Percentiles rank a stretch among this genome's conserved stretches.
These are phyloP conservation scores for Eristalis tenax DNA, from an alignment of 2,888 invertebrate genomes.

Conservation along the genomic window DNA sequence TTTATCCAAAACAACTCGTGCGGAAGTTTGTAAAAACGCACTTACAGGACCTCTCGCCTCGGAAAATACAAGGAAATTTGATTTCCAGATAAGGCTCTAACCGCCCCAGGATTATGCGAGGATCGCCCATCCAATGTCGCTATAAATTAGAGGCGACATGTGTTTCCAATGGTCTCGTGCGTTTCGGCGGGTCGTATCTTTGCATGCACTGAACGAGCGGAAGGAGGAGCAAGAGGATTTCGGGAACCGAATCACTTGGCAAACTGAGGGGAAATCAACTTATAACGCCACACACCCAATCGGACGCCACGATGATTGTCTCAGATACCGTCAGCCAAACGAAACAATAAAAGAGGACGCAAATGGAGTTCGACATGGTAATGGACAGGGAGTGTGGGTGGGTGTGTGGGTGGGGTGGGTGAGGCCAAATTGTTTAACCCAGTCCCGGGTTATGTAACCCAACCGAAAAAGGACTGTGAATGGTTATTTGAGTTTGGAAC, in stretches of 20 bases:
- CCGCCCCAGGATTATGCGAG: slow-evolving; percentile 4
- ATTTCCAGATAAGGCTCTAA: slow-evolving; percentile 35
- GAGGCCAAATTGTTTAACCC: slow-evolving; percentile 12
- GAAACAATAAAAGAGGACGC: slow-evolving; percentile 26
- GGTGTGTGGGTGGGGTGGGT: not conserved
- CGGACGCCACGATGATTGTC: slow-evolving; percentile 23
- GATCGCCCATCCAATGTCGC: slow-evolving; percentile 16
- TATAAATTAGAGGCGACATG: slow-evolving; percentile 37
- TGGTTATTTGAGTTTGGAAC: not conserved
- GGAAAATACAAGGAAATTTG: slow-evolving; percentile 38
- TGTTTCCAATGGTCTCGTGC: not conserved
- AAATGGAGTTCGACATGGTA: slow-evolving; percentile 28
- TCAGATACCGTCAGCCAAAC: slow-evolving; percentile 11
- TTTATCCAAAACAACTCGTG: slow-evolving; percentile 11
- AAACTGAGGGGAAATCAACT: slow-evolving; percentile 19
- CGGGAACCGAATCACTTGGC: not conserved
- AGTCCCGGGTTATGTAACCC: slow-evolving; percentile 10
- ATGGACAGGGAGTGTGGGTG: slow-evolving; percentile 15
- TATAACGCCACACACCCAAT: slow-evolving; percentile 21
- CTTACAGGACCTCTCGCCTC: slow-evolving; percentile 3
- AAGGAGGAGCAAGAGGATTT: not conserved
- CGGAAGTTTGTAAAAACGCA: slow-evolving; percentile 37
- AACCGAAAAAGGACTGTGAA: not conserved
- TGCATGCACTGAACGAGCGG: not conserved
- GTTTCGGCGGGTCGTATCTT: not conserved